Base-by-base conservation (phyloP, 2,113 vertebrate species). In the Corvus cornix region DNA sequence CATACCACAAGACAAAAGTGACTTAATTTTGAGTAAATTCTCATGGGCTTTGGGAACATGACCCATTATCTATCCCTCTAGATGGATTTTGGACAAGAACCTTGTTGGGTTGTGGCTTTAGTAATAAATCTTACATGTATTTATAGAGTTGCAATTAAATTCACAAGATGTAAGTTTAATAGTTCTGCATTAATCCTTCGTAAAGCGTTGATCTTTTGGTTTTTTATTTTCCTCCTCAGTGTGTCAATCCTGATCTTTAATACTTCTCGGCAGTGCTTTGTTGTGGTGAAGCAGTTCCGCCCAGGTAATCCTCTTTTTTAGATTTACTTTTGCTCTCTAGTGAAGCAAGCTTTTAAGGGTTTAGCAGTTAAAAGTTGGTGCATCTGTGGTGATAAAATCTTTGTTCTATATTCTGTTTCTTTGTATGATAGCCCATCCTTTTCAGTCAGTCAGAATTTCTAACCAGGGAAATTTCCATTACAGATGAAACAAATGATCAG, bases 241-340 rank as follows among this genome's bases (percentile, higher is more conserved):
- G 99, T 99, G 94, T 98, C 99, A 62, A 97, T 99, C 97, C 98
- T 99, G 98, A 98, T 99, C 98, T 99, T 99, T 97, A 99, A 99
- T 94, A 98, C 98, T 96, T 98, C 98, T 89, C 98, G 97, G 52
- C 98, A 98, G 95, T 99, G 98, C 98, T 99, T 99, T 97, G 96
- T 99, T 97, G 96, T 99, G 79, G 99, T 99, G 97, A 99, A 99
- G 98, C 99, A 99, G 98, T 99, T 99, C 96, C 99, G 99, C 93
- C 99, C 99, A 98, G 99, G 99, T 99, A 98, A 90, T 95, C 95
- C 90, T 92, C 87, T 95, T 89, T 69, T 96, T 93, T 53, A 87
- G 44, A 60, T 81, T 95, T 52, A 87, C 92, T 95, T 95, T 83
- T 96, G 60, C 93, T 95, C 46, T 87, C 55, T 84, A 84, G 56